A percentile compares a stretch with the other conserved stretches of the same genome.
Conservation (phyloP, 2,797 vertebrate species). For the Ctenopoma kingsleyae region DNA sequence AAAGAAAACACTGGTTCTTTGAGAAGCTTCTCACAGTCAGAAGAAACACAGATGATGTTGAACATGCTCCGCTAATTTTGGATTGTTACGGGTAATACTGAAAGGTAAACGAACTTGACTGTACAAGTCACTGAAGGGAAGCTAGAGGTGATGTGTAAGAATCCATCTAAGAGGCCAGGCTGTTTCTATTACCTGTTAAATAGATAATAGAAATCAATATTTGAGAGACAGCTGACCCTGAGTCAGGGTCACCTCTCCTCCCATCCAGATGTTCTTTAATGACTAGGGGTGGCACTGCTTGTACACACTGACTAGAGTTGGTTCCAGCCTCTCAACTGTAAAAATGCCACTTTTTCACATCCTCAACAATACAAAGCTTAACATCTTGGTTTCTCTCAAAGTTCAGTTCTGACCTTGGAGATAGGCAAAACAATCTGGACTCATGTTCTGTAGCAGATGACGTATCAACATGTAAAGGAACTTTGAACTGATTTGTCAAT, state of each 20-base stretch:
- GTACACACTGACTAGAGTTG: background rate
- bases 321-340: background rate
- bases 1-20: constrained; percentile 29
- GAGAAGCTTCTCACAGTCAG: constrained; percentile 25
- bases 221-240: constrained; percentile 64
- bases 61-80: constrained; percentile 19
- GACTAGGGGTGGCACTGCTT: background rate
- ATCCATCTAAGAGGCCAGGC: constrained; percentile 15
- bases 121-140: constrained; percentile 14
- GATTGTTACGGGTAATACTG: constrained; percentile 9
- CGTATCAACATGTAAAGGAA: background rate
- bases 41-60: constrained; percentile 20
- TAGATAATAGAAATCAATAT: constrained; percentile 72
- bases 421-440: constrained; percentile 3
- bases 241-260: constrained; percentile 47
- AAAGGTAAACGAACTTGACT: constrained; percentile 6
- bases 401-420: constrained; percentile 6
- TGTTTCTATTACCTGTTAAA: constrained; percentile 48
- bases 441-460: background rate
- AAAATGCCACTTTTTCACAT: background rate
- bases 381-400: background rate
- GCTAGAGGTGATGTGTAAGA: constrained; percentile 40
- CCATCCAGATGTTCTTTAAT: constrained; percentile 48
- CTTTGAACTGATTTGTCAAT: background rate
- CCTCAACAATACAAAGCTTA: background rate